phyloP scores from a whole-genome alignment of 2,113 vertebrate genomes.

The Ammodytes dubius region DNA sequence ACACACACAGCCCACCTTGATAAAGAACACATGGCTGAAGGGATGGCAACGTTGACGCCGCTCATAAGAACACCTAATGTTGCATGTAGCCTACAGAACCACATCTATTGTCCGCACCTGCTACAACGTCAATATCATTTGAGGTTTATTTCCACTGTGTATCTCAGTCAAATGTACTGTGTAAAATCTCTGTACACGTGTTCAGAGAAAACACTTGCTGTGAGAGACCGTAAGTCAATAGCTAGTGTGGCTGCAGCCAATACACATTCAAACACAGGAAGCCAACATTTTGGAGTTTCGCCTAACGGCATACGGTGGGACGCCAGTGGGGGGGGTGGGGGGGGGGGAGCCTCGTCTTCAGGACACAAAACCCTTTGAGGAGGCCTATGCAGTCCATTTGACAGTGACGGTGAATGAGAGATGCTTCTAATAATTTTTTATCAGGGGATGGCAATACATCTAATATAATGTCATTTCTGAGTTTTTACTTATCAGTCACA shows the following conservation, averaged over 20 bases:
- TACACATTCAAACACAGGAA: not conserved
- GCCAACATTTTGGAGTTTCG: slow-evolving; percentile 1
- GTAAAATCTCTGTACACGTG: not conserved
- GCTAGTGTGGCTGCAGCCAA: not conserved
- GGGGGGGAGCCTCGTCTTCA: not conserved
- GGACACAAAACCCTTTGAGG: slow-evolving; percentile 12
- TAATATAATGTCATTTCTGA: not conserved
- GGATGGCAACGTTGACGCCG: no score
- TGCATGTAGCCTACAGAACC: not conserved
- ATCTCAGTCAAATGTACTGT: not conserved
- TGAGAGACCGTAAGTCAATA: not conserved
- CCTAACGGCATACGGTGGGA: slow-evolving; percentile 1
- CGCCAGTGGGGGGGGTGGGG: no score
- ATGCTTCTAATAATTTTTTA: not conserved
- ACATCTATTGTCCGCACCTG: not conserved
- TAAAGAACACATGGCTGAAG: no score
- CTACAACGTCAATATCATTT: not conserved
- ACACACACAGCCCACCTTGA: no score
- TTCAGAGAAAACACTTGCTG: not conserved
- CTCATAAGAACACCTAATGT: no score
- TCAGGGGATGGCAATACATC: not conserved
- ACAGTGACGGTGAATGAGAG: not conserved
- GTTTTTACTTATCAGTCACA: not conserved
- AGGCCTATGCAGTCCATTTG: not conserved
- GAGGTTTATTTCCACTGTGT: not conserved